Evolutionary conservation across 2,888 invertebrate genomes (phyloP), one percentile per base, ranked within the genome.

Genomic region (Cacoxenus indagator): DNA sequence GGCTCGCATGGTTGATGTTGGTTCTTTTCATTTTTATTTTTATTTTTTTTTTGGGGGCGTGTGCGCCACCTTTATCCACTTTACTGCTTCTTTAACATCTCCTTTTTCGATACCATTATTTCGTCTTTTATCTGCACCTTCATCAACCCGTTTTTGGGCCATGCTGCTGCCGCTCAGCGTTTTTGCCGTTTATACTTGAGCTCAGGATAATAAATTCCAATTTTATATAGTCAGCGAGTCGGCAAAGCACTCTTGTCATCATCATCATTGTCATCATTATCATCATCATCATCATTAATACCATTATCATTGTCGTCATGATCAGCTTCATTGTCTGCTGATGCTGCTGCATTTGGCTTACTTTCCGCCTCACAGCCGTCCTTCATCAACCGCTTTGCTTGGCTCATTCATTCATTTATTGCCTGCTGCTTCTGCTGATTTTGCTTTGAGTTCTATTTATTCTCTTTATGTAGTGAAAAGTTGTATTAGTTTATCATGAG

Each of bases 171-270:
- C 72, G 57, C 45, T n/a, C 54, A 27, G 46, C 48, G 31, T 43
- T 67, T 43, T 54, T 29, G 22, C 78, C n/a, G n/a, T n/a, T n/a
- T n/a, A n/a, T 73, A 68, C 75, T 76, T 75, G 73, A 74, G 74
- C 82, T 81, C 76, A 80, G 78, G 78, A 84, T 84, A 83, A 84
- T 84, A 84, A 84, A 83, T 84, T 84, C 83, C 83, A 84, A 82
- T 84, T 84, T 84, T 84, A 84, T 84, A 80, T 78, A 83, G 84
- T 81, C 81, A 81, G 78, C 82, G 83, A 84, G 81, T 81, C 83
- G 82, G 83, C 83, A 84, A 83, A 82, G 84, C 76, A 84, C 82
- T 83, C 84, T 81, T 84, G 83, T 84, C 83, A 84, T 84, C 83
- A 78, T 83, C 81, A 75, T 76, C 74, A n/a, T 51, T 64, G 27